A percentile compares a stretch with the other conserved stretches of the same genome.
Conservation (phyloP, 92 coral and sea anemone species). For the Palythoa caribaeorum region DNA sequence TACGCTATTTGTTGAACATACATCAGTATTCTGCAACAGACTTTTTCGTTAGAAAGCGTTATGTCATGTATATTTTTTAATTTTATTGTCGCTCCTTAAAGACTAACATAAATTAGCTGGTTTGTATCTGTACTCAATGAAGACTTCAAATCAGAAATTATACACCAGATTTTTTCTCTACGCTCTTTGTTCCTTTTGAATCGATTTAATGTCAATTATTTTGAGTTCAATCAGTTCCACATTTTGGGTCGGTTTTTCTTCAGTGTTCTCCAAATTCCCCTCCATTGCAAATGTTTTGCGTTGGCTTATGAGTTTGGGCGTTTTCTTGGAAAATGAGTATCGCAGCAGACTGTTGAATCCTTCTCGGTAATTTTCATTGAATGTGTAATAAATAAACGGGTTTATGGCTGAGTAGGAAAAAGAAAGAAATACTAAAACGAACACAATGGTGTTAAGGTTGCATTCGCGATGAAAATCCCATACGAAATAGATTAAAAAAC, state of each 20-base stretch:
- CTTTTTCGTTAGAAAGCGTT: too few relatives aligned
- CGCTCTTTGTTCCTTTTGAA: not conserved
- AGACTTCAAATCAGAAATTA: constrained; percentile 1
- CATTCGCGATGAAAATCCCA: constrained; percentile 40
- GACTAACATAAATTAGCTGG: not conserved
- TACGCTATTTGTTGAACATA: too few relatives aligned
- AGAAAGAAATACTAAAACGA: constrained; percentile 26
- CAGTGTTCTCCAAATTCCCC: not conserved
- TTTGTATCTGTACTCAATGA: not conserved
- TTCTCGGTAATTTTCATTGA: constrained; percentile 32
- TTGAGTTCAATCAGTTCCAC: constrained; percentile 21
- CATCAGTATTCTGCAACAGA: too few relatives aligned
- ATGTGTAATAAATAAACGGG: constrained; percentile 37
- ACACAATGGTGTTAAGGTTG: constrained; percentile 18
- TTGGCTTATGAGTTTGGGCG: not conserved
- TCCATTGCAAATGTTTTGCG: constrained; percentile 1
- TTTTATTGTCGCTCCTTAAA: not conserved
- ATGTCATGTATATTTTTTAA: not conserved
- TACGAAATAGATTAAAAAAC: constrained; percentile 15
- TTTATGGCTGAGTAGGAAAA: constrained; percentile 40
- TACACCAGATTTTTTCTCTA: not conserved
- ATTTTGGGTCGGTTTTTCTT: not conserved
- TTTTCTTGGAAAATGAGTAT: not conserved
- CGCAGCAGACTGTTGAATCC: constrained; percentile 28
- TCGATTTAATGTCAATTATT: not conserved